These are phyloP conservation scores for Acronicta psi DNA, from an alignment of 2,888 invertebrate species.

Conservation along the genomic window DNA sequence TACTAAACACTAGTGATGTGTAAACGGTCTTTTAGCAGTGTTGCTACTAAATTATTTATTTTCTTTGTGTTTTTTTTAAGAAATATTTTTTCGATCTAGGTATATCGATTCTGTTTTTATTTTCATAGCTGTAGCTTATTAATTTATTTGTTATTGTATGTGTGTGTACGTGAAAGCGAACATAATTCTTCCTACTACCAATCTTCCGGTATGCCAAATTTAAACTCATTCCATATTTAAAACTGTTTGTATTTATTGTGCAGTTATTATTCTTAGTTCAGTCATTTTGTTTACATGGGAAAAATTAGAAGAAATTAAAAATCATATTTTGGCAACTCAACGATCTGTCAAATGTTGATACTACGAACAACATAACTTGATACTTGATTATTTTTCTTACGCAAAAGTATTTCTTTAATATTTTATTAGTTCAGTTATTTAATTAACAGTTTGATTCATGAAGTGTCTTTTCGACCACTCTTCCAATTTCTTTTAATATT, in stretches of 20 bases:
- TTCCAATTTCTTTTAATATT: neutral
- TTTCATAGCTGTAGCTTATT: constrained; percentile 31
- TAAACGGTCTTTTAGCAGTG: neutral
- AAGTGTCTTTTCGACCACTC: too few species aligned
- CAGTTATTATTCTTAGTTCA: constrained; percentile 5
- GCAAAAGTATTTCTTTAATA: too few species aligned
- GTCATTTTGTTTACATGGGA: neutral
- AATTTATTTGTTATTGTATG: constrained; percentile 37
- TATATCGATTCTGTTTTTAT: constrained; percentile 10
- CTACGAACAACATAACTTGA: too few species aligned
- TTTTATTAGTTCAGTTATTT: too few species aligned
- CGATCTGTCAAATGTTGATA: neutral
- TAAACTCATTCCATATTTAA: constrained; percentile 43
- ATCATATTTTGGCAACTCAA: neutral
- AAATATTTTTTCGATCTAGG: neutral
- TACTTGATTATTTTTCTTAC: too few species aligned
- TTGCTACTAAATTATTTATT: constrained; percentile 13
- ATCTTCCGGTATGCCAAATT: constrained; percentile 52
- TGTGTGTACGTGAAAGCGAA: constrained; percentile 19
- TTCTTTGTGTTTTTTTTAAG: constrained; percentile 7
- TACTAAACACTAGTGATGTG: constrained; percentile 5
- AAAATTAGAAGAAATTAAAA: neutral
- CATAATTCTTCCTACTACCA: constrained; percentile 42
- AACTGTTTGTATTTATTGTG: constrained; percentile 7
- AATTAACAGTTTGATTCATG: too few species aligned